Conservation (phyloP, 2,113 vertebrate species). For the Mormyrus iriodes region DNA sequence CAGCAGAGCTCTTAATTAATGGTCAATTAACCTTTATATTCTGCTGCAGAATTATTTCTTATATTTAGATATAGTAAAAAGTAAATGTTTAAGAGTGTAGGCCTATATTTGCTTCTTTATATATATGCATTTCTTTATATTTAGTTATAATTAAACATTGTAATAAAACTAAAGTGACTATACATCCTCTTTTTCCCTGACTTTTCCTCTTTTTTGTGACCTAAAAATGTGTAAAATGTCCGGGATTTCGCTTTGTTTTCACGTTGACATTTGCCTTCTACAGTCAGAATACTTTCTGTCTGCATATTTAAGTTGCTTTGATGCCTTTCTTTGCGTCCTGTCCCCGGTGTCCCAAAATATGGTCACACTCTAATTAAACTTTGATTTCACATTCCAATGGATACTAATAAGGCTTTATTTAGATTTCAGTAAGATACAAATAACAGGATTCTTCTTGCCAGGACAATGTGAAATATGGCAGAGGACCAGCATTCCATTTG, state of each 20-base stretch:
- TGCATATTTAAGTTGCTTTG: background rate
- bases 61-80: background rate
- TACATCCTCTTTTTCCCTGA: background rate
- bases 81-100: background rate
- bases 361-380: background rate
- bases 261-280: background rate
- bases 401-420: background rate
- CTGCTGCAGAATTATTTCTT: background rate
- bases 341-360: background rate
- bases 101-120: background rate
- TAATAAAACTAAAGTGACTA: background rate
- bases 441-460: background rate
- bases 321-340: background rate
- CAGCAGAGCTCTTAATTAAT: background rate
- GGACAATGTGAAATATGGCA: background rate
- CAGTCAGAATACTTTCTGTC: background rate
- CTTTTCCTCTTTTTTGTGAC: background rate
- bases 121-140: background rate
- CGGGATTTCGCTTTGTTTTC: background rate
- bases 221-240: background rate
- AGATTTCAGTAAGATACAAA: background rate
- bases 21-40: no score
- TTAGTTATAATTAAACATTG: background rate
- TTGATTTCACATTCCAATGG: background rate
- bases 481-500: background rate